Percentiles rank a stretch among this genome's conserved stretches.
Conservation (phyloP, 1,140 invertebrate species). For the Drosophila santomea region DNA sequence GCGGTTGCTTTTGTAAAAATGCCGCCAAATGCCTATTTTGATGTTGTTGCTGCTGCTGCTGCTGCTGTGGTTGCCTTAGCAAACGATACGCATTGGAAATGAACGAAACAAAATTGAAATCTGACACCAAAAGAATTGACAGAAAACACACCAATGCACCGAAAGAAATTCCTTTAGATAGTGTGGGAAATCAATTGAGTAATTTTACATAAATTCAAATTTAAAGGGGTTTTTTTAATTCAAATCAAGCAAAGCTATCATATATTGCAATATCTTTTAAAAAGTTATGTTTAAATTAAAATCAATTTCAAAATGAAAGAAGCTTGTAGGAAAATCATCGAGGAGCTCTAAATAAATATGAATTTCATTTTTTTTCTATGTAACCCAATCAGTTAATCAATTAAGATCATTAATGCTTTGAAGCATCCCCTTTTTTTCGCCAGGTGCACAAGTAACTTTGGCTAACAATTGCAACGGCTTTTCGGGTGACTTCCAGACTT, state of each 20-base stretch:
- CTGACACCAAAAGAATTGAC: slow-evolving; percentile 82
- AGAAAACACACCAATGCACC: slow-evolving; percentile 34
- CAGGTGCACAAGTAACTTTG: slow-evolving; percentile 22
- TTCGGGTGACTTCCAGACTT: slow-evolving; percentile 51
- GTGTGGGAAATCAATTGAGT: too few relatives aligned
- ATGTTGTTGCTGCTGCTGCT: slow-evolving; percentile 48
- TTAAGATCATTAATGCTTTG: not conserved
- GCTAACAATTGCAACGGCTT: slow-evolving; percentile 36
- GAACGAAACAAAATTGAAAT: slow-evolving; percentile 79
- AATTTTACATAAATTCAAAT: not conserved
- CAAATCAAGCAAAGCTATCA: too few relatives aligned
- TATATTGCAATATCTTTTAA: too few relatives aligned
- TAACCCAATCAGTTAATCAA: not conserved
- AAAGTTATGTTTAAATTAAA: too few relatives aligned
- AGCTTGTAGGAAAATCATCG: too few relatives aligned
- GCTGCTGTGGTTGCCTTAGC: slow-evolving; percentile 55
- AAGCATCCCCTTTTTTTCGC: not conserved
- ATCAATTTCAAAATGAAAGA: too few relatives aligned
- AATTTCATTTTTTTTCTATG: not conserved
- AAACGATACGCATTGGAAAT: slow-evolving; percentile 73
- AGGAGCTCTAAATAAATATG: not conserved
- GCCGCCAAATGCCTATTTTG: slow-evolving; percentile 69
- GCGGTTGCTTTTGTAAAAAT: slow-evolving; percentile 76
- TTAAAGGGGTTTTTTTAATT: too few relatives aligned
- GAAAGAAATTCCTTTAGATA: not conserved